Conservation (phyloP, 2,113 vertebrate species). For the Gymnobelideus leadbeateri region DNA sequence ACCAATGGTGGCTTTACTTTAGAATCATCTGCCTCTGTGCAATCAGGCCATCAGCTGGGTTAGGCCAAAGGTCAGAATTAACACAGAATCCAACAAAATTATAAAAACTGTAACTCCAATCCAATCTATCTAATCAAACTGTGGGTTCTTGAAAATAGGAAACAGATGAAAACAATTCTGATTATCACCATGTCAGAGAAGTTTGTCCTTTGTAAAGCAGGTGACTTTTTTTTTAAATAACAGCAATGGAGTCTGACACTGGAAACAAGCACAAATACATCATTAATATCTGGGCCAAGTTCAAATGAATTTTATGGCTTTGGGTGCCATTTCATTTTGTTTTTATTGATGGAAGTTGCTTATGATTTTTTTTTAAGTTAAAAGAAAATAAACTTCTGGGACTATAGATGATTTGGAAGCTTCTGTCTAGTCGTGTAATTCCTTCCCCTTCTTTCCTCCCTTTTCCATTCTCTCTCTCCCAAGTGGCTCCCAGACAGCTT, state of each 20-base stretch:
- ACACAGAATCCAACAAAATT: background rate
- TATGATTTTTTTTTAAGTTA: background rate
- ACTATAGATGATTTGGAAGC: background rate
- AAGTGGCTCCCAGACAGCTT: background rate
- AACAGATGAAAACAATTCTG: background rate
- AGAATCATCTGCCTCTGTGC: background rate
- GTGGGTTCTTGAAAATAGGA: background rate
- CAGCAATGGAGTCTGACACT: background rate
- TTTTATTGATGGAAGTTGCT: background rate
- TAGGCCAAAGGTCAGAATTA: background rate
- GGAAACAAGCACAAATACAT: background rate
- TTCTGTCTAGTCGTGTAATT: background rate
- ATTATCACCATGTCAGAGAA: background rate
- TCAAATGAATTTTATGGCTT: background rate
- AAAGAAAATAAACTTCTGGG: background rate
- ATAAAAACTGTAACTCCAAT: background rate
- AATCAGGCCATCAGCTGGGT: background rate
- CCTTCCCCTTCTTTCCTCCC: background rate
- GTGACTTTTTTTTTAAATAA: background rate
- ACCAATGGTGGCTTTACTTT: background rate
- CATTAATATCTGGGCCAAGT: background rate
- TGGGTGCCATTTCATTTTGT: background rate
- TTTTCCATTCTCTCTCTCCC: background rate
- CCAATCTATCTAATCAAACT: background rate
- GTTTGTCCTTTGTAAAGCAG: background rate